A percentile compares a stretch with the other conserved stretches of the same genome.
Evolutionary conservation across 2,113 vertebrate species (phyloP).

Genomic region (Erinaceus europaeus): DNA sequence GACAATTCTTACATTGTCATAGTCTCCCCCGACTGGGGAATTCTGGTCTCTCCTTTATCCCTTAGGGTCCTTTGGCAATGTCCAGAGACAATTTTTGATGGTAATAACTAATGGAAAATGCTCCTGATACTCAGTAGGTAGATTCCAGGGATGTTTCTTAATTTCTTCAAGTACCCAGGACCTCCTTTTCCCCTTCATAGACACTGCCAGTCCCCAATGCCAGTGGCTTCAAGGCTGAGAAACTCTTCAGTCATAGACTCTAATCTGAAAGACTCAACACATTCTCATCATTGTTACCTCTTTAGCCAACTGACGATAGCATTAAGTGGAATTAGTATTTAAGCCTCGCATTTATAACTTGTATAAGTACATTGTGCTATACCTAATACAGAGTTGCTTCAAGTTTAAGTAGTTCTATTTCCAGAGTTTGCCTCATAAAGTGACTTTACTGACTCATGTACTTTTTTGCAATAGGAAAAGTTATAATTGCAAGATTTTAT

Average conservation of each 20-base stretch:
- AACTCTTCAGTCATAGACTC: too few species aligned
- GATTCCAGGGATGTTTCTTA: neutral
- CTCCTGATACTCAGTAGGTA: accelerated
- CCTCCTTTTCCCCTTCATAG: too few species aligned
- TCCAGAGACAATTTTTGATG: neutral
- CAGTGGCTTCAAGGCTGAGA: neutral
- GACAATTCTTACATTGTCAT: too few species aligned
- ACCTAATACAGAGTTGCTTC: neutral
- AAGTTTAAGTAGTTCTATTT: neutral
- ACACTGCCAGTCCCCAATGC: neutral
- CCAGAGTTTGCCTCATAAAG: slow-evolving; percentile 18
- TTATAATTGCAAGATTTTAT: slow-evolving; percentile 35
- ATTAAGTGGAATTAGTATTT: neutral
- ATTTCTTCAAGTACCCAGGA: accelerated
- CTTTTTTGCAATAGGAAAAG: slow-evolving; percentile 12
- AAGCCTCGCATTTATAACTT: neutral
- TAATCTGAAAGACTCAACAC: neutral
- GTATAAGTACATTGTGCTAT: too few species aligned
- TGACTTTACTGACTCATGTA: slow-evolving; percentile 2
- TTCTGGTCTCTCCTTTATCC: too few species aligned
- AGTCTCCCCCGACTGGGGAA: too few species aligned
- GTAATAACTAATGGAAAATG: accelerated
- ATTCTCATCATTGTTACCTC: neutral
- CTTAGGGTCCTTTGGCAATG: too few species aligned
- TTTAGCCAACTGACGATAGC: neutral